Conservation (phyloP, 2,888 invertebrate species). For the Tenthredo distinguenda region DNA sequence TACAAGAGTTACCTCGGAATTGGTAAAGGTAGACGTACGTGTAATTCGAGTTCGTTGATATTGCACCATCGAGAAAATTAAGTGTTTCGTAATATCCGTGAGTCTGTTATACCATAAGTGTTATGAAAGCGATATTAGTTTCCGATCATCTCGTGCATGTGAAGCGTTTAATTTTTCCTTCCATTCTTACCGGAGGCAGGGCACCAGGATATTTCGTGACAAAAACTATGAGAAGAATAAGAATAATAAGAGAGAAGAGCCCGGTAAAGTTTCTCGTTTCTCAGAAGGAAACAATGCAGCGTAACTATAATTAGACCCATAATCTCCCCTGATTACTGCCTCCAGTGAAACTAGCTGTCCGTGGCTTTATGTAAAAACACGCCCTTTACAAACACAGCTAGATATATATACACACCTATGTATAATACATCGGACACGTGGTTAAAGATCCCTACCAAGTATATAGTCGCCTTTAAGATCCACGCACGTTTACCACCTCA, state of each 20-base stretch:
- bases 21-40: neutral
- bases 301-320: conserved; percentile 52
- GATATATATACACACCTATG: conserved; percentile 11
- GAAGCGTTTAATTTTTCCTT: neutral
- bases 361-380: conserved; percentile 42
- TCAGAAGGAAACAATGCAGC: conserved; percentile 48
- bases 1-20: neutral
- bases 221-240: conserved; percentile 45
- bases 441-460: neutral
- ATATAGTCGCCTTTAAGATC: neutral
- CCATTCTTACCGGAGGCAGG: neutral
- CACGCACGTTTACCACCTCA: neutral
- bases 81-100: neutral
- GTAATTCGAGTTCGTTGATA: neutral
- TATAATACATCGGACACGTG: neutral
- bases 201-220: conserved; percentile 35
- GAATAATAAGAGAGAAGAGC: neutral
- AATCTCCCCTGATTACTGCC: conserved; percentile 51
- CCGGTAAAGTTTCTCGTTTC: conserved; percentile 37
- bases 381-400: conserved; percentile 41
- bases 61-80: neutral
- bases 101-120: neutral
- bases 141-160: neutral
- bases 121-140: neutral
- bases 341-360: conserved; percentile 47